These are phyloP conservation scores for Ophiothrix spiculata DNA, from an alignment of 35 echinoderm and acorn worm species.

Conservation along the genomic window DNA sequence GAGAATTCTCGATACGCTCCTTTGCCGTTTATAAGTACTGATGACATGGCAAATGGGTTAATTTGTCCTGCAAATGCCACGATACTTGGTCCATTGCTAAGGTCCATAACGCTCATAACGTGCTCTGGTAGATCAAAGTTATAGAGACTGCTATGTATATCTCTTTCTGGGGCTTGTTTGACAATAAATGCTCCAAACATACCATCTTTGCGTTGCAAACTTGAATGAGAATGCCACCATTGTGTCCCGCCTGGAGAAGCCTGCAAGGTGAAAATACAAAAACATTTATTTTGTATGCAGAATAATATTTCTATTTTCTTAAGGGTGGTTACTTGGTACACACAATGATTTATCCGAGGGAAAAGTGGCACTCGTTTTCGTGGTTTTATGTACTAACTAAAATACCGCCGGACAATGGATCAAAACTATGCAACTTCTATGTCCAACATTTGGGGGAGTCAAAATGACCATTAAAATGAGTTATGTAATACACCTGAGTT, in stretches of 20 bases:
- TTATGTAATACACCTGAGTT: too few species aligned
- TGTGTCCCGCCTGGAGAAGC: neutral
- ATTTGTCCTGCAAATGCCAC: neutral
- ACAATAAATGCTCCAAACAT: neutral
- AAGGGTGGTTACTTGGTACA: too few species aligned
- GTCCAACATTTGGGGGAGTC: too few species aligned
- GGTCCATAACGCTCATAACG: neutral
- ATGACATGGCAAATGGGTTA: neutral
- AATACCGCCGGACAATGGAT: too few species aligned
- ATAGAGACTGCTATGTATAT: neutral
- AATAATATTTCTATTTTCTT: too few species aligned
- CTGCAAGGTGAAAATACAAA: too few species aligned
- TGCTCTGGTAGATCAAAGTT: neutral
- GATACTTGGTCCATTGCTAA: neutral
- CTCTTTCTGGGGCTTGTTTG: neutral
- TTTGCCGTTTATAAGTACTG: neutral
- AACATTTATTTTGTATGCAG: too few species aligned
- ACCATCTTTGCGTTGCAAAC: neutral
- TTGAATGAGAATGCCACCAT: neutral
- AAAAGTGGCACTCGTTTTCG: too few species aligned
- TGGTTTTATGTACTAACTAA: too few species aligned
- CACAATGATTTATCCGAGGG: too few species aligned
- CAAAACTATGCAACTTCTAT: too few species aligned
- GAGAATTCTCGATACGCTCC: neutral
- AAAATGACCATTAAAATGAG: too few species aligned